Evolutionary conservation across 2,797 vertebrate genomes (phyloP).

Genomic region (Harpagifer antarcticus): DNA sequence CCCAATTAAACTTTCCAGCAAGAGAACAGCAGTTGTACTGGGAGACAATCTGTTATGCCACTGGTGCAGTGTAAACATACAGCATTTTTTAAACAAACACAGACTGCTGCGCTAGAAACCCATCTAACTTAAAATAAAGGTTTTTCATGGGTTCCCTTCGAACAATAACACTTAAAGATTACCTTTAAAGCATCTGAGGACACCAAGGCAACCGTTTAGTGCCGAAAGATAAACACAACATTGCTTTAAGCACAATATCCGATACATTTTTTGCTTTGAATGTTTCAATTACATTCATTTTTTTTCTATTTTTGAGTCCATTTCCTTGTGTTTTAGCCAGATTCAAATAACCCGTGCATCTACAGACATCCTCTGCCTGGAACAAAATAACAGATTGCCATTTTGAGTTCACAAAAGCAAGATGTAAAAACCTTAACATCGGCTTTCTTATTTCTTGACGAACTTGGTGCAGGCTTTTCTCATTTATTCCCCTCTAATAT

Average conservation of each 20-base stretch:
- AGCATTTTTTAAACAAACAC: conserved; percentile 9
- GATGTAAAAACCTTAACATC: background rate
- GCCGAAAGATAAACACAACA: conserved; percentile 6
- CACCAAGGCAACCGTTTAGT: background rate
- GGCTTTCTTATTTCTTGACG: background rate
- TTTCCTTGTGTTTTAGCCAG: background rate
- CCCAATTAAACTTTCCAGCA: conserved; percentile 21
- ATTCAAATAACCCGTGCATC: background rate
- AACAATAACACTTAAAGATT: background rate
- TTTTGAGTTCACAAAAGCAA: conserved; percentile 7
- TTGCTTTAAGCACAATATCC: conserved; percentile 3
- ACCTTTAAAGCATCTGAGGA: conserved; percentile 1
- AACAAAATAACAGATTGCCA: background rate
- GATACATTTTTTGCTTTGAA: background rate
- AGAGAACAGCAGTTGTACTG: background rate
- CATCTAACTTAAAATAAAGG: conserved; percentile 1
- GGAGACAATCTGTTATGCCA: conserved; percentile 2
- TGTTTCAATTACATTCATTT: background rate
- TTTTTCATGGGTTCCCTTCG: background rate
- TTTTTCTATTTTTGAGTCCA: conserved; percentile 8
- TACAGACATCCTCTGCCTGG: background rate
- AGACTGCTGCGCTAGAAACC: background rate
- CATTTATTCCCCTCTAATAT: no score
- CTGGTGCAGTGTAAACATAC: conserved; percentile 18
- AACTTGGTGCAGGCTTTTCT: background rate